Evolutionary conservation across 2,888 invertebrate genomes (phyloP).

Genomic region (Lasioglossum calceatum): DNA sequence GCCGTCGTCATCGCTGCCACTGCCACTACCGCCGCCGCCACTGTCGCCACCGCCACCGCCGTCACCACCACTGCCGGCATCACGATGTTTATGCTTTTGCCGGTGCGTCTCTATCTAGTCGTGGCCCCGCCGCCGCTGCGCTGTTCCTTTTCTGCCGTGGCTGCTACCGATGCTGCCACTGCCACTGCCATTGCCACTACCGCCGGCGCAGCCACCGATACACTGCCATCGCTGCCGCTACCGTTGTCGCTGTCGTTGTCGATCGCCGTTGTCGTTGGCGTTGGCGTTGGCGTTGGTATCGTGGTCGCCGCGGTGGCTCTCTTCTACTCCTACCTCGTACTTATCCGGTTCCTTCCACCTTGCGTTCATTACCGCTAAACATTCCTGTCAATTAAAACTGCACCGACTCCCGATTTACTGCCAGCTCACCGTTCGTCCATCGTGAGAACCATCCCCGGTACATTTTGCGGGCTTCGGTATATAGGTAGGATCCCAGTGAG

Average conservation of each 20-base stretch:
- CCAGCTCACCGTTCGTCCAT: slow-evolving; percentile 45
- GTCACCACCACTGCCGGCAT: slow-evolving; percentile 62
- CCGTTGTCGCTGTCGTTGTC: slow-evolving; percentile 18
- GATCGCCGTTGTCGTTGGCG: slow-evolving; percentile 19
- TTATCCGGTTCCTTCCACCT: slow-evolving; percentile 67
- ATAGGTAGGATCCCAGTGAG: slow-evolving; percentile 7
- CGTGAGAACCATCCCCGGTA: slow-evolving; percentile 14
- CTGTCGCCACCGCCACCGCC: slow-evolving; percentile 20
- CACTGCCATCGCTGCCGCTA: neutral
- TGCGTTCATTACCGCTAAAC: slow-evolving; percentile 83
- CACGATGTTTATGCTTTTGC: slow-evolving; percentile 81
- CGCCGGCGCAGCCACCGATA: slow-evolving; percentile 26
- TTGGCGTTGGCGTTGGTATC: slow-evolving; percentile 10
- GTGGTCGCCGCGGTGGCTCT: slow-evolving; percentile 37
- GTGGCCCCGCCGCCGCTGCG: slow-evolving; percentile 62
- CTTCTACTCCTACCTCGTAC: slow-evolving; percentile 46
- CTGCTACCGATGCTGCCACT: slow-evolving; percentile 56
- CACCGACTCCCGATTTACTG: slow-evolving; percentile 79
- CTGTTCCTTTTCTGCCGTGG: slow-evolving; percentile 69
- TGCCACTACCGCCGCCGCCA: slow-evolving; percentile 52
- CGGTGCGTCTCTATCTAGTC: slow-evolving; percentile 82
- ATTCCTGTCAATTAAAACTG: slow-evolving; percentile 84
- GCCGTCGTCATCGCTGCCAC: slow-evolving; percentile 41
- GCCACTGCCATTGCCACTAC: slow-evolving; percentile 29
- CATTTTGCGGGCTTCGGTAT: slow-evolving; percentile 37